Conservation (phyloP, 1,140 invertebrate species). For the Magallana gigas region DNA sequence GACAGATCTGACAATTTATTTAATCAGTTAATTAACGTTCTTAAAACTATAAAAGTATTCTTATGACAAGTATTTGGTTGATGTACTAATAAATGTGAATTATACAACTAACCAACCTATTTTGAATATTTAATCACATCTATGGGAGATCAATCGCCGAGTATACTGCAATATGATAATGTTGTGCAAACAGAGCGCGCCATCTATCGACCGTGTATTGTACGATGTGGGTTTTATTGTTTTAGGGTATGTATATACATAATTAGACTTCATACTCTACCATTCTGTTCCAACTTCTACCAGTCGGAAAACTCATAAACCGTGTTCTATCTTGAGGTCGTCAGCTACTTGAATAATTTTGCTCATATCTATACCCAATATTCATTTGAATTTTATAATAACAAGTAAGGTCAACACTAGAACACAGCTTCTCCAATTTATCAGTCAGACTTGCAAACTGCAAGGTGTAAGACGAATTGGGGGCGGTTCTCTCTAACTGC, state of each 20-base stretch:
- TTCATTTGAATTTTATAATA: not conserved
- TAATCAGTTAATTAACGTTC: too few species aligned
- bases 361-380: not conserved
- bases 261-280: not conserved
- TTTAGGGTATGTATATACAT: conserved; percentile 23
- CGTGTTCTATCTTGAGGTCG: not conserved
- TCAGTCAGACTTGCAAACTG: not conserved
- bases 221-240: not conserved
- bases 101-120: too few species aligned
- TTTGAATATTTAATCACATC: too few species aligned
- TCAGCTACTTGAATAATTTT: conserved; percentile 24
- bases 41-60: too few species aligned
- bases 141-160: too few species aligned
- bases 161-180: not conserved
- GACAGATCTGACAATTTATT: too few species aligned
- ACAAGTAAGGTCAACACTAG: not conserved
- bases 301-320: conserved; percentile 11
- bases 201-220: not conserved
- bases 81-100: too few species aligned
- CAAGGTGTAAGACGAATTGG: not conserved
- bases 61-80: too few species aligned
- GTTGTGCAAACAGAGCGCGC: not conserved
- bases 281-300: not conserved
- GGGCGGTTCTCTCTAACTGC: not conserved
- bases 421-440: not conserved